phyloP scores from a whole-genome alignment of 2,113 vertebrate species.

The Herpailurus yagouaroundi region DNA sequence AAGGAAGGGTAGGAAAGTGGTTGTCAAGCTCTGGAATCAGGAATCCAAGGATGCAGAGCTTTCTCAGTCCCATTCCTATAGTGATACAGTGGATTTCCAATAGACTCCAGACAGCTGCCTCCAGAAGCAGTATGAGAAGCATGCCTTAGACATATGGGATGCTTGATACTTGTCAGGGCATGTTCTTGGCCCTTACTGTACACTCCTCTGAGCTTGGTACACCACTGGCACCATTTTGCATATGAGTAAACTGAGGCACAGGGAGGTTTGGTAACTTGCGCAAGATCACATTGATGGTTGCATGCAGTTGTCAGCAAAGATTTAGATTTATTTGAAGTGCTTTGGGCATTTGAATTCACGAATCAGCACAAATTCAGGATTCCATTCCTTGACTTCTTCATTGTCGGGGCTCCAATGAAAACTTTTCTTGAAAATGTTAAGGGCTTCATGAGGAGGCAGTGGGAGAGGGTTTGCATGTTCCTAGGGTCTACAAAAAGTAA shows the following conservation, averaged over 20 bases:
- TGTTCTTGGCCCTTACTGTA: background rate
- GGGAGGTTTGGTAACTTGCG: background rate
- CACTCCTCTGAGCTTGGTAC: rapidly evolving
- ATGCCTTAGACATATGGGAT: background rate
- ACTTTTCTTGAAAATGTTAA: background rate
- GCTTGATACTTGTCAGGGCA: rapidly evolving
- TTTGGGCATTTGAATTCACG: background rate
- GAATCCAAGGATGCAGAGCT: background rate
- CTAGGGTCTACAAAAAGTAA: background rate
- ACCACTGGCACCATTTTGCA: background rate
- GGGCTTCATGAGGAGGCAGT: background rate
- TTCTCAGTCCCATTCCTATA: background rate
- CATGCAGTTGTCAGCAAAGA: background rate
- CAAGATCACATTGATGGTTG: background rate
- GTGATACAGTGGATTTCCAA: background rate
- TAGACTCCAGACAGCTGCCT: background rate
- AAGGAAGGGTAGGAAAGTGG: background rate
- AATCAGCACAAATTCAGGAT: background rate
- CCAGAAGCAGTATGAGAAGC: background rate
- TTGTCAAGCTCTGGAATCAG: background rate
- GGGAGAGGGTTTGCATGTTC: rapidly evolving
- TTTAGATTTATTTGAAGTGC: background rate
- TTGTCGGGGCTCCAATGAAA: background rate
- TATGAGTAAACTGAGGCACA: background rate
- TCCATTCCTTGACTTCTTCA: background rate